phyloP scores from a whole-genome alignment of 2,113 vertebrate species.

The Bambusicola thoracicus region DNA sequence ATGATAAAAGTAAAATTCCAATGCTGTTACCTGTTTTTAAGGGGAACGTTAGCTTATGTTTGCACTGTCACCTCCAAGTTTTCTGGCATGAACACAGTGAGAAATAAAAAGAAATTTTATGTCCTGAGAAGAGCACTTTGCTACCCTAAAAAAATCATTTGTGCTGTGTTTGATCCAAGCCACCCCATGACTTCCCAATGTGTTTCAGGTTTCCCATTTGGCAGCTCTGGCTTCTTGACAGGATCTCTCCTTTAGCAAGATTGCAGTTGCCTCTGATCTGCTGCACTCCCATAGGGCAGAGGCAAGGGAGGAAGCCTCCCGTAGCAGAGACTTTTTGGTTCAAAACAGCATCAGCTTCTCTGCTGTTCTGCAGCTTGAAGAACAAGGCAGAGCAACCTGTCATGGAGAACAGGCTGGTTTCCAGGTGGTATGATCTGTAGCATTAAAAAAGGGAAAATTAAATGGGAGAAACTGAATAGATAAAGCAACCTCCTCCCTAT shows the following conservation, averaged over 20 bases:
- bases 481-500: conserved; percentile 6
- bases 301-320: background rate
- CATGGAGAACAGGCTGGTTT: conserved; percentile 48
- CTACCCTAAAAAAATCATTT: background rate
- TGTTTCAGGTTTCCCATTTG: background rate
- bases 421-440: conserved; percentile 30
- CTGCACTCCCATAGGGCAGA: background rate
- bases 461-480: conserved; percentile 30
- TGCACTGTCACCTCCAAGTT: background rate
- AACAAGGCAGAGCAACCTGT: conserved; percentile 13
- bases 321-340: background rate
- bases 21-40: background rate
- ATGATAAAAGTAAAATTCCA: background rate
- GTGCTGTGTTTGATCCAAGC: background rate
- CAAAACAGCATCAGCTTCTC: background rate
- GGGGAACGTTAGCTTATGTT: background rate
- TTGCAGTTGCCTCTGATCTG: background rate
- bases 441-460: conserved; percentile 16
- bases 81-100: background rate
- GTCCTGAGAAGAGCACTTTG: background rate
- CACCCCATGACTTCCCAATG: background rate
- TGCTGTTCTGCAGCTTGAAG: background rate
- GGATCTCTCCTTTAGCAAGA: background rate
- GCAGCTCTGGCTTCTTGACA: background rate
- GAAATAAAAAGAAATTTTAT: background rate